A percentile compares a stretch with the other conserved stretches of the same genome.
Conservation (phyloP, 53 echinoderm and acorn worm genomes). For the Apostichopus leukothele region DNA sequence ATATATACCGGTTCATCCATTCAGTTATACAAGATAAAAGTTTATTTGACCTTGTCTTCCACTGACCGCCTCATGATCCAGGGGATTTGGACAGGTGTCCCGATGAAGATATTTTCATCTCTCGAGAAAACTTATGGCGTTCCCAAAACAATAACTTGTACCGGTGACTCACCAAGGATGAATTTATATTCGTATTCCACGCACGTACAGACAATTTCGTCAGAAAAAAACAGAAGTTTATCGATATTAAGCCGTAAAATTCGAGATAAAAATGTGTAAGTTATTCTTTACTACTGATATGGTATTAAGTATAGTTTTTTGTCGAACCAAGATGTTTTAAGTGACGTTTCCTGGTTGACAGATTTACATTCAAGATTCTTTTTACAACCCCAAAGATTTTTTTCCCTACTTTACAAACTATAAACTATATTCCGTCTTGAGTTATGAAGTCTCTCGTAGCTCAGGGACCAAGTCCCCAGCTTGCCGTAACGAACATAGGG, state of each 20-base stretch:
- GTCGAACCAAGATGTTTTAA: neutral
- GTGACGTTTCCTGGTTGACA: constrained; percentile 14
- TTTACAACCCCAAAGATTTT: neutral
- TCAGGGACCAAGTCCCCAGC: no score
- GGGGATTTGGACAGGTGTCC: constrained; percentile 5
- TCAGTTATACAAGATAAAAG: neutral
- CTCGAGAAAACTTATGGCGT: constrained; percentile 24
- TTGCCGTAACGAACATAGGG: no score
- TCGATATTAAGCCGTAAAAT: constrained; percentile 30
- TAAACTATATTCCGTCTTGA: no score
- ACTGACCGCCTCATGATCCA: neutral
- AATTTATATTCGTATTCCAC: neutral
- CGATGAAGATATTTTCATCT: neutral
- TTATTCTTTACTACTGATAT: constrained; percentile 21
- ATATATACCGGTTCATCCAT: no score
- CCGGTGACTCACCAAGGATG: constrained; percentile 3
- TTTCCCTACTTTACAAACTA: no score
- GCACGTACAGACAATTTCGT: neutral
- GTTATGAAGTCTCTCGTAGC: no score
- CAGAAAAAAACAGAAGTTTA: neutral
- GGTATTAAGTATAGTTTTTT: neutral
- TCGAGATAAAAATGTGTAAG: constrained; percentile 33
- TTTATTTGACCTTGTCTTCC: neutral
- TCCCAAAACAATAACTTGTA: constrained; percentile 6
- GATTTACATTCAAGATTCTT: constrained; percentile 9